These are phyloP conservation scores for Lepetodrilus schrolli DNA, from an alignment of 2,888 invertebrate species.

Conservation along the genomic window DNA sequence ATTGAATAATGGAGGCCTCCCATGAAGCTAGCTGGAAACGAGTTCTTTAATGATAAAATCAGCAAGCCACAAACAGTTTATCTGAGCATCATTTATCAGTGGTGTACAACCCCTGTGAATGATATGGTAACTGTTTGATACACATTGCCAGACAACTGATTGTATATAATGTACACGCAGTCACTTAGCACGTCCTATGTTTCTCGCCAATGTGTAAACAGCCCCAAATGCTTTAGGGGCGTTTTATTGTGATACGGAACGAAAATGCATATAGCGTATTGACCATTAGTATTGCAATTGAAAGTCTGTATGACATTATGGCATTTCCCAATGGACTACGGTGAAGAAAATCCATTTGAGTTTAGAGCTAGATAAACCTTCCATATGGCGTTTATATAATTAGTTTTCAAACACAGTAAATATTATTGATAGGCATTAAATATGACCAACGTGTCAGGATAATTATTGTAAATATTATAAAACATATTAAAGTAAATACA, in stretches of 20 bases:
- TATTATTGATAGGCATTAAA: background rate
- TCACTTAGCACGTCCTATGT: constrained; percentile 17
- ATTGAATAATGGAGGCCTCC: background rate
- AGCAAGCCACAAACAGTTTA: background rate
- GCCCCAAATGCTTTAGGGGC: background rate
- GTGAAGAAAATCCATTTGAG: background rate
- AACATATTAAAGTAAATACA: no score
- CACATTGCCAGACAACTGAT: background rate
- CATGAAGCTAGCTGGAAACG: background rate
- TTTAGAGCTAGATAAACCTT: background rate
- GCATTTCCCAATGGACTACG: background rate
- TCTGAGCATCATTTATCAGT: background rate
- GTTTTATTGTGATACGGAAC: background rate
- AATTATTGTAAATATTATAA: background rate
- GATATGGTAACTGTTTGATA: background rate
- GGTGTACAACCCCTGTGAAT: background rate
- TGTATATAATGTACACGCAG: no score
- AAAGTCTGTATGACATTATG: background rate
- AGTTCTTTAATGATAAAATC: constrained; percentile 1
- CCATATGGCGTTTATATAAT: background rate
- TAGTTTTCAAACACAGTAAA: background rate
- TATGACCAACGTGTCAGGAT: background rate
- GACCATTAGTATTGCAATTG: background rate
- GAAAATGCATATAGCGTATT: background rate
- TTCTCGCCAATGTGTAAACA: constrained; percentile 17